A percentile compares a stretch with the other conserved stretches of the same genome.
Conservation (phyloP, 2,888 invertebrate species). For the Anthrax anthrax region DNA sequence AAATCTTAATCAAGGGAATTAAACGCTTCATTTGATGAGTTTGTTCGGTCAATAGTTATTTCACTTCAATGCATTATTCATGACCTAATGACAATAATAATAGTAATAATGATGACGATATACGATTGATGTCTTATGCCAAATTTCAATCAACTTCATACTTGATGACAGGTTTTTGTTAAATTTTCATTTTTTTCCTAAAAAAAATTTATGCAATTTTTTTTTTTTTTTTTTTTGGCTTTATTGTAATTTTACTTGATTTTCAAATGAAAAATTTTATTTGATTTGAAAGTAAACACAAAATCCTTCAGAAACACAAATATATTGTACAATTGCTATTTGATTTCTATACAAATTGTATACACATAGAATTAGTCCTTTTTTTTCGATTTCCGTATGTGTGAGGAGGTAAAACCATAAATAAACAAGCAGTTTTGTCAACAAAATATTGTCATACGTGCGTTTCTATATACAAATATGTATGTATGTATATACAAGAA, state of each 20-base stretch:
- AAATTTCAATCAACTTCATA: not conserved
- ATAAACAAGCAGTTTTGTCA: no score
- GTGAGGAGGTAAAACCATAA: no score
- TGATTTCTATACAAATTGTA: no score
- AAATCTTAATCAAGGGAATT: slow-evolving; percentile 6
- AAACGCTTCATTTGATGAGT: slow-evolving; percentile 7
- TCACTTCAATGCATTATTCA: slow-evolving; percentile 7
- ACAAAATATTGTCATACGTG: no score
- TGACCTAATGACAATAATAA: not conserved
- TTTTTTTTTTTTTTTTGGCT: not conserved
- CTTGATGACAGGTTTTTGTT: not conserved
- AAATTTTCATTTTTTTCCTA: not conserved
- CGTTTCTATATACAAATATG: no score
- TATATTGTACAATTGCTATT: no score
- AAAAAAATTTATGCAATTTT: no score
- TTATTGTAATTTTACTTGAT: not conserved
- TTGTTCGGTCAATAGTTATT: slow-evolving; percentile 7
- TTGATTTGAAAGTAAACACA: not conserved
- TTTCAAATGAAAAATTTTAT: not conserved
- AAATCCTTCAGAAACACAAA: not conserved
- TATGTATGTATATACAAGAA: no score
- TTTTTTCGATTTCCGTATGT: no score
- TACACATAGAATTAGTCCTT: not conserved
- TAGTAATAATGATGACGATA: no score
- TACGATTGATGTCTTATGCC: not conserved